A percentile compares a stretch with the other conserved stretches of the same genome.
Evolutionary conservation across 2,113 vertebrate genomes (phyloP).

Genomic region (Coracopsis vasa): DNA sequence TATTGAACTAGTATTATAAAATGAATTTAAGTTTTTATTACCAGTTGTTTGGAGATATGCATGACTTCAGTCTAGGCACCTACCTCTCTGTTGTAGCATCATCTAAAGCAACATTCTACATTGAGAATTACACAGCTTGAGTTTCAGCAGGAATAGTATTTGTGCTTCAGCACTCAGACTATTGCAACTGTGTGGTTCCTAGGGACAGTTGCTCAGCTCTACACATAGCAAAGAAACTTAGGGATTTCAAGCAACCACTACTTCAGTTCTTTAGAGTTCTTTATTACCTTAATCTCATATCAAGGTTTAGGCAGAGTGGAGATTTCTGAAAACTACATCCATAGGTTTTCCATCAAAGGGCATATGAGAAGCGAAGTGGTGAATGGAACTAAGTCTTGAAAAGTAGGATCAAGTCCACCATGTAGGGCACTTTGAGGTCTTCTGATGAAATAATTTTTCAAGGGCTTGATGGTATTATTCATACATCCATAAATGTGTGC

Average conservation of each 20-base stretch:
- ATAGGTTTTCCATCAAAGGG: neutral
- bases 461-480: neutral
- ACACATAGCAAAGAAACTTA: neutral
- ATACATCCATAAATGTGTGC: neutral
- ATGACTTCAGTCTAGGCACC: neutral
- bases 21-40: neutral
- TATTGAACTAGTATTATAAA: neutral
- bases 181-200: neutral
- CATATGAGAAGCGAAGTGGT: neutral
- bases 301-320: neutral
- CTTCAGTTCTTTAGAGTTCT: neutral
- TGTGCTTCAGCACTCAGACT: neutral
- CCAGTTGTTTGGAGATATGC: neutral
- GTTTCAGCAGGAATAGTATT: neutral
- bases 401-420: neutral
- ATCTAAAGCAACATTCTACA: neutral
- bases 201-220: neutral
- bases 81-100: neutral
- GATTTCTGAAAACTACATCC: neutral
- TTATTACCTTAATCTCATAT: neutral
- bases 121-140: neutral
- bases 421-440: neutral
- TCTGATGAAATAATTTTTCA: neutral
- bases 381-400: neutral
- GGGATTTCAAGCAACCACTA: neutral